phyloP scores from a whole-genome alignment of 2,113 vertebrate species.

The Meles meles region DNA sequence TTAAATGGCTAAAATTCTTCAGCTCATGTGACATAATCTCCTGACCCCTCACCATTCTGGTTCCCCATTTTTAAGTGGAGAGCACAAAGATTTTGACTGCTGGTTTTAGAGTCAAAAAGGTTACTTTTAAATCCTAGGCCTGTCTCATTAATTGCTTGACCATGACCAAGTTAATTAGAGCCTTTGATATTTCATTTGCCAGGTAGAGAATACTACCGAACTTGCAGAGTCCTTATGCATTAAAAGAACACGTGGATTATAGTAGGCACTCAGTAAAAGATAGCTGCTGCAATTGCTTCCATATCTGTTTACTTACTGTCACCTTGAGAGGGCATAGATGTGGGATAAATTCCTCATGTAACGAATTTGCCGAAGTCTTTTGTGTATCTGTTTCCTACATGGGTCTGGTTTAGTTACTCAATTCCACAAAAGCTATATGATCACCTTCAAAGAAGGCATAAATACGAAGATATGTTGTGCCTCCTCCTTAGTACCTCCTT shows the following conservation, averaged over 20 bases:
- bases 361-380: background rate
- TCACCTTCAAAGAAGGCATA: slow-evolving; percentile 45
- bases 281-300: background rate
- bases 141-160: background rate
- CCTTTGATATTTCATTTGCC: background rate
- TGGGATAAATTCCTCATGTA: background rate
- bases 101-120: background rate
- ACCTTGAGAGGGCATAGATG: background rate
- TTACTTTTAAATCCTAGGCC: background rate
- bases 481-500: background rate
- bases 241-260: background rate
- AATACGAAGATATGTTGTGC: slow-evolving; percentile 62
- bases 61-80: background rate
- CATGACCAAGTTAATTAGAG: background rate
- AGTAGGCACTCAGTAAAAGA: background rate
- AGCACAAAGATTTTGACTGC: background rate
- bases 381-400: background rate
- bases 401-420: slow-evolving; percentile 30
- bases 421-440: slow-evolving; percentile 43
- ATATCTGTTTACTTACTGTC: background rate
- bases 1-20: background rate
- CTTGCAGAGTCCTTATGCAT: background rate
- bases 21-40: background rate
- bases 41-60: background rate
- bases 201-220: background rate